Conservation (phyloP, 2,888 invertebrate genomes). For the Meteorus colon region DNA sequence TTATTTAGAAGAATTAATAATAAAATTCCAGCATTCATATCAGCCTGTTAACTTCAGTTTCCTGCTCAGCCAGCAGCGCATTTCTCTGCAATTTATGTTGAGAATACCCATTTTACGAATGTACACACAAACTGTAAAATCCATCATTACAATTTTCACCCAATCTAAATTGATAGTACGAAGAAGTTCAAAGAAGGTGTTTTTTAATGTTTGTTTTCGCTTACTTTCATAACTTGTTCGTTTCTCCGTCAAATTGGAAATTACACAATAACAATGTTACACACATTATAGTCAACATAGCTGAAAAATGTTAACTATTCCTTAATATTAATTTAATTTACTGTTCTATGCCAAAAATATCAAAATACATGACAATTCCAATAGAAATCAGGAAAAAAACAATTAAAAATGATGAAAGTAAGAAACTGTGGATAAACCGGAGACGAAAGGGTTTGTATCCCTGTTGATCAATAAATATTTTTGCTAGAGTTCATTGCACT, state of each 20-base stretch:
- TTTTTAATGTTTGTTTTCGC: neutral
- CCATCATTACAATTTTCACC: neutral
- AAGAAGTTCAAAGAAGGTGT: neutral
- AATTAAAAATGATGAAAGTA: slow-evolving; percentile 3
- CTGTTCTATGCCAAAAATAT: neutral
- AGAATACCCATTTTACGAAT: neutral
- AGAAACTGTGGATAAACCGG: neutral
- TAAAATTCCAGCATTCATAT: slow-evolving; percentile 3
- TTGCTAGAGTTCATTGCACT: slow-evolving; percentile 27
- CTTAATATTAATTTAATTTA: neutral
- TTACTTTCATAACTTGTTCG: neutral
- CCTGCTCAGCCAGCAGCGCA: neutral
- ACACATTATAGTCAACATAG: neutral
- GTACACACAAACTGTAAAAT: neutral
- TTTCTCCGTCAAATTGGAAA: neutral
- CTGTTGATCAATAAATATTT: neutral
- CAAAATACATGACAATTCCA: neutral
- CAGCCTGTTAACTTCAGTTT: neutral
- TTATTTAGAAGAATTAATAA: neutral
- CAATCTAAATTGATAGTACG: neutral
- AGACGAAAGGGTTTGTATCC: neutral
- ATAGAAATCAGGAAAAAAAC: neutral
- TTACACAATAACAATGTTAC: neutral
- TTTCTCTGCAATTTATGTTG: neutral
- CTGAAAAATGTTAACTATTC: neutral